Evolutionary conservation across 2,888 invertebrate species (phyloP), one percentile per base, ranked within the genome.

Genomic region (Agelastica alni): DNA sequence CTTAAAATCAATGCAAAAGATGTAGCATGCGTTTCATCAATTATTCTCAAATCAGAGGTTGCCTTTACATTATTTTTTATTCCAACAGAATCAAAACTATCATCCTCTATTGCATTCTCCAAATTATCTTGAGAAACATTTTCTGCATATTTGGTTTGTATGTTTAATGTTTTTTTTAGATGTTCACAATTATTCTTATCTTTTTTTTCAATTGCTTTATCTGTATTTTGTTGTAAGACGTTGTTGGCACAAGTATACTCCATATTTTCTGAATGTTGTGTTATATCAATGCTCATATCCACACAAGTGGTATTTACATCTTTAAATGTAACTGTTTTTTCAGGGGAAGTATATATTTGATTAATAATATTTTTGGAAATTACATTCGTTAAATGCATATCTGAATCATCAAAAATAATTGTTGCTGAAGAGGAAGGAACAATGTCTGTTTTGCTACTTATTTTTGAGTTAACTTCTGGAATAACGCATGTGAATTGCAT

Each of bases 1-100:
- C 46, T 46, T 41, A 52, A 17, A 28, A 22, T 53, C 28, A 56
- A 54, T 10, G 45, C 43, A 26, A 55, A 59, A 6, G 59, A 59
- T 18, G 47, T 43, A 6, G 51, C 18, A 6, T 52, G 47, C 2
- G 55, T 53, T 1, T 31, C 28, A 12, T 30, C 22, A 26, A 31
- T 26, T 9, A 7, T 7, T 18, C 12, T n/a, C 4, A 28, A n/a
- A n/a, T 17, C 10, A 12, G 36, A 31, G 7, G 2, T 46, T 31
- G 30, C 12, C 28, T 48, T 37, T 12, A 31, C 20, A 37, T 47
- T 37, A n/a, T 36, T 4, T 13, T 17, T 20, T 12, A 13, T 37
- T 2, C 36, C 10, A 6, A 39, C 26, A 26, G 30, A 17, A 12
- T 13, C 6, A 6, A 4, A n/a, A n/a, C n/a, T n/a, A n/a, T n/a